A percentile compares a stretch with the other conserved stretches of the same genome.
Evolutionary conservation across 1,140 invertebrate genomes (phyloP).

Genomic region (Drosophila arizonae): DNA sequence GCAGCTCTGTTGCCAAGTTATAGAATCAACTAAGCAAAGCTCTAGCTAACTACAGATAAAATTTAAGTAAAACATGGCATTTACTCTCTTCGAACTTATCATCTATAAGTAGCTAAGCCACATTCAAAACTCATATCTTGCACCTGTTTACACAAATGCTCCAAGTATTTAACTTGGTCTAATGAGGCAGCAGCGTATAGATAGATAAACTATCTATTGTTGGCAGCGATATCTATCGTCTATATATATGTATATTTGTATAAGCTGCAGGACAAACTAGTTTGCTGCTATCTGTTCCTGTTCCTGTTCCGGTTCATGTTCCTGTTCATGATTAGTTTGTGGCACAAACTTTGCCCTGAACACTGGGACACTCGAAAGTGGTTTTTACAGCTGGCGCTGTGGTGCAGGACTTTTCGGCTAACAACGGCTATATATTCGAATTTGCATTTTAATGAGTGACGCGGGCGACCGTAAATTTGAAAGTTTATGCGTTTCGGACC

Average conservation of each 20-base stretch:
- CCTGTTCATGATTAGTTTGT: conserved; percentile 7
- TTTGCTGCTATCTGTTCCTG: not conserved
- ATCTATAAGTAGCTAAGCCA: not conserved
- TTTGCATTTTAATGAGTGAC: conserved; percentile 13
- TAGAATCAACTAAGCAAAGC: no score
- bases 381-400: not conserved
- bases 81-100: no score
- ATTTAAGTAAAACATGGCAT: not conserved
- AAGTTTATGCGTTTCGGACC: conserved; percentile 1
- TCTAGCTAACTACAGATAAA: no score
- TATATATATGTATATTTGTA: no score
- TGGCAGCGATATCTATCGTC: no score
- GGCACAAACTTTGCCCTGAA: conserved; percentile 5
- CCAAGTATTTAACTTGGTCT: not conserved
- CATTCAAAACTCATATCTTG: not conserved
- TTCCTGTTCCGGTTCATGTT: not conserved
- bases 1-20: no score
- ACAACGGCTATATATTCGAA: conserved; percentile 9
- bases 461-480: conserved; percentile 1
- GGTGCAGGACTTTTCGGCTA: not conserved
- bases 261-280: not conserved
- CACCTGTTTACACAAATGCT: not conserved
- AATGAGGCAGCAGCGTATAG: no score
- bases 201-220: no score
- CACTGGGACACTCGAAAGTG: not conserved